These are phyloP conservation scores for Capitella teleta DNA, from an alignment of 1,140 invertebrate species.

Conservation along the genomic window DNA sequence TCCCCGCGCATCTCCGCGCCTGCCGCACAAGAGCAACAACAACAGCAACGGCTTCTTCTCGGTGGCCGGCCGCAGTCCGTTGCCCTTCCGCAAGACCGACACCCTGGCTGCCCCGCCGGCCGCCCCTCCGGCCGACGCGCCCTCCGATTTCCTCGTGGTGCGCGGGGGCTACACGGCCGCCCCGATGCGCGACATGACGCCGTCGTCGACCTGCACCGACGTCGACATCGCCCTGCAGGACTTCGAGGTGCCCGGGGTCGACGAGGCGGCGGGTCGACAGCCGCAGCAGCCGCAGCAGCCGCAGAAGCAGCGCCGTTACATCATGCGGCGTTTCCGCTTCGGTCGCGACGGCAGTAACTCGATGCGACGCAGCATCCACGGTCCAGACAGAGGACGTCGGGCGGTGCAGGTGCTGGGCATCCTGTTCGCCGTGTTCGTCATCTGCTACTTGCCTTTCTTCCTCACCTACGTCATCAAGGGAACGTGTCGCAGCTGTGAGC, in stretches of 20 bases:
- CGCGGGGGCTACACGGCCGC: neutral
- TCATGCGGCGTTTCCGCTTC: neutral
- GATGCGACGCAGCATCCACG: neutral
- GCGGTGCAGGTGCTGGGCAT: slow-evolving; percentile 19
- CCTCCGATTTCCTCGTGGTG: neutral
- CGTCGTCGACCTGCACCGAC: neutral
- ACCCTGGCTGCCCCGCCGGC: neutral
- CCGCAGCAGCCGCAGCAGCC: neutral
- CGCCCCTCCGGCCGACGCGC: neutral
- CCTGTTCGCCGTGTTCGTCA: slow-evolving; percentile 19
- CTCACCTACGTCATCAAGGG: slow-evolving; percentile 15
- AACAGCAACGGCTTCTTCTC: no score
- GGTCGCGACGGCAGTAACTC: neutral
- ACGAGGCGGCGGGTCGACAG: no score
- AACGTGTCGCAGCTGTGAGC: slow-evolving; percentile 13
- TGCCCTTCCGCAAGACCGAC: no score
- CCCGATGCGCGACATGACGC: neutral
- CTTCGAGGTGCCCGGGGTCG: no score
- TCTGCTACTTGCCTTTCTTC: slow-evolving; percentile 24
- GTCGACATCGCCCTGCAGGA: neutral
- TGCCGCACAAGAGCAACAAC: no score
- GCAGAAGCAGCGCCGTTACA: neutral
- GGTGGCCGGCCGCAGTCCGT: no score
- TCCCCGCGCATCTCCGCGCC: neutral
- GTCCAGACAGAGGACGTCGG: slow-evolving; percentile 2